Base-by-base conservation (phyloP, 2,113 vertebrate genomes). In the Anseranas semipalmata region DNA sequence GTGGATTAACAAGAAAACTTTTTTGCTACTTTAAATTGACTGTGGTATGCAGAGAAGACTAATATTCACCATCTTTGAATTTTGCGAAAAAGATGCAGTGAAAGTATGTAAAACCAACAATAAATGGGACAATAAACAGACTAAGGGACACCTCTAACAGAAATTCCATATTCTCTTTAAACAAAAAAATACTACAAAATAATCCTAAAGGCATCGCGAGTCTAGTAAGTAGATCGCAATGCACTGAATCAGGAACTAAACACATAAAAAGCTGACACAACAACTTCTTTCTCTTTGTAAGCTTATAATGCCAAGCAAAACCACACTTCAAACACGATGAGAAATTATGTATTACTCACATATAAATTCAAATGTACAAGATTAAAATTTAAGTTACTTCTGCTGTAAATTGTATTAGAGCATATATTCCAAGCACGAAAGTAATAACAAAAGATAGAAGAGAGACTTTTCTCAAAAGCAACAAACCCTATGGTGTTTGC, bases 361-460 rank as follows among this genome's bases (percentile, higher is more conserved):
- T 17, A 65, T 0, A 9, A 48, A 89, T 65, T 27, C 53, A 33
- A 93, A 72, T 3, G 13, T 35, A 39, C 33, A 86, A 73, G 53
- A 90, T 60, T 32, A 85, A 33, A 88, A 82, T 67, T 20, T 46
- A 39, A 56, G 12, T 71, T 73, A 70, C 56, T 85, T 90, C 83
- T 0, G 0, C 30, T 37, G 37, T 32, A 60, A 3, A 2, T 5
- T 75, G 19, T 66, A 74, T 22, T 39, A 82, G 21, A 87, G 2
- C 0, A 5, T 19, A 46, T 59, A 86, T 62, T 86, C 68, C 60
- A 32, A 84, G 35, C 43, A 82, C 46, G 78, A 52, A 66, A 72
- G 28, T 9, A 66, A 25, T 19, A 85, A 45, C 2, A 25, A 52
- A 35, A 80, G 21, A 56, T 10, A 30, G 22, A 45, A 75, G 14